Evolutionary conservation across 2,888 invertebrate genomes (phyloP), one percentile per base, ranked within the genome.

Genomic region (Tethea ocularis): DNA sequence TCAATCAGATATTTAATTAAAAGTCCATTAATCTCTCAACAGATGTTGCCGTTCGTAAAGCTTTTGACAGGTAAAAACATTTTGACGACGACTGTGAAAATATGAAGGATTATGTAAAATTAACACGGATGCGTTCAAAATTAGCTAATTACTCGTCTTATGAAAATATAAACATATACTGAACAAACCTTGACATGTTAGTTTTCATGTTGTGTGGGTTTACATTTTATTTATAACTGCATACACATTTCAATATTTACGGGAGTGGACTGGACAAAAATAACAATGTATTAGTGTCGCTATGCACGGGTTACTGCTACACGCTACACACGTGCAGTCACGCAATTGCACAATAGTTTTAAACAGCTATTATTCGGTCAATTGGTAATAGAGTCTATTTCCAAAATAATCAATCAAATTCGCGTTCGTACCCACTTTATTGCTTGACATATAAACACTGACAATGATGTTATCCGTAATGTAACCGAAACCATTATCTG

Each of bases 121-220:
- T 71, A 72, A 72, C 65, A 67, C 69, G 69, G 75, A 77, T 72
- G 74, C 64, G 71, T 71, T 71, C 71, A 69, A 73, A 76, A 76
- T 79, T 78, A 71, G 69, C 73, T 82, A 82, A 86, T 85, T 81
- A 79, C 78, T 78, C 78, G 72, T 72, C 69, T 70, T 75, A 74
- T 71, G 77, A 75, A 82, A 80, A 77, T 72, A 78, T 80, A 78
- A 82, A 83, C 74, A 79, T 72, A 75, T 75, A 77, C 69, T 77
- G 78, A 82, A 71, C 75, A 77, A 82, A 86, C 89, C 90, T 91
- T 91, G 91, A 89, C 87, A 89, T 82, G 84, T 86, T 84, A 83
- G 79, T 83, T 80, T 79, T 71, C 77, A 67, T 68, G 75, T 62
- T 72, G 84, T 79, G 88, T 84, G 80, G 86, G 86, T 75, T 81